phyloP scores from a whole-genome alignment of 1,140 invertebrate genomes.

The Adelges cooleyi region DNA sequence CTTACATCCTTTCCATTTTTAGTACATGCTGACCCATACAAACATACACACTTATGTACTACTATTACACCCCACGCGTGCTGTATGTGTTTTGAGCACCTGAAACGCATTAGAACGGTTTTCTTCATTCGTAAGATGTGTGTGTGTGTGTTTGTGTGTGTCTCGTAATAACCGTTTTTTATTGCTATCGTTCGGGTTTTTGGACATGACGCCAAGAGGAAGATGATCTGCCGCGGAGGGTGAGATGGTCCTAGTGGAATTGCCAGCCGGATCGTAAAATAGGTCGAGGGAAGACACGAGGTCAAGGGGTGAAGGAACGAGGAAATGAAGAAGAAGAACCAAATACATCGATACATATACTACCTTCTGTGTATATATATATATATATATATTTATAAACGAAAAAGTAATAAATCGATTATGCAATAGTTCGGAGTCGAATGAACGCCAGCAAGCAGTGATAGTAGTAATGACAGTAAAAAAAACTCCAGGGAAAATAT shows the following conservation, averaged over 20 bases:
- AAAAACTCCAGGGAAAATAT: neutral
- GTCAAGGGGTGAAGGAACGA: neutral
- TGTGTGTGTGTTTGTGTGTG: neutral
- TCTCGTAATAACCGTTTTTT: conserved; percentile 20
- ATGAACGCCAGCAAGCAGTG: neutral
- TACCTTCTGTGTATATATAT: neutral
- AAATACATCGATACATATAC: no score
- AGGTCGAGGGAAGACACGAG: neutral
- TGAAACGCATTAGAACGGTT: conserved; percentile 26
- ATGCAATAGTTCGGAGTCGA: neutral
- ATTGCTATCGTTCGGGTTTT: conserved; percentile 17
- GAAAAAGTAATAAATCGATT: no score
- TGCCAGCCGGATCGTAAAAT: conserved; percentile 15
- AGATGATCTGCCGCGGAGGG: conserved; percentile 9
- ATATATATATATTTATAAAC: neutral
- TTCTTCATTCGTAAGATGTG: neutral
- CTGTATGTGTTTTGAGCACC: neutral
- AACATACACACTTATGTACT: neutral
- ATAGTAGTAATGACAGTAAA: neutral
- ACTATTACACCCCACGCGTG: neutral
- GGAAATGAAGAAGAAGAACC: neutral
- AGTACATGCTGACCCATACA: neutral
- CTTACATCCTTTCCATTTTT: neutral
- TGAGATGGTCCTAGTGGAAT: conserved; percentile 1
- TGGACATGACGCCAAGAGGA: conserved; percentile 10